These are phyloP conservation scores for Dermatophagoides farinae DNA, from an alignment of 1,140 invertebrate genomes.

Conservation along the genomic window DNA sequence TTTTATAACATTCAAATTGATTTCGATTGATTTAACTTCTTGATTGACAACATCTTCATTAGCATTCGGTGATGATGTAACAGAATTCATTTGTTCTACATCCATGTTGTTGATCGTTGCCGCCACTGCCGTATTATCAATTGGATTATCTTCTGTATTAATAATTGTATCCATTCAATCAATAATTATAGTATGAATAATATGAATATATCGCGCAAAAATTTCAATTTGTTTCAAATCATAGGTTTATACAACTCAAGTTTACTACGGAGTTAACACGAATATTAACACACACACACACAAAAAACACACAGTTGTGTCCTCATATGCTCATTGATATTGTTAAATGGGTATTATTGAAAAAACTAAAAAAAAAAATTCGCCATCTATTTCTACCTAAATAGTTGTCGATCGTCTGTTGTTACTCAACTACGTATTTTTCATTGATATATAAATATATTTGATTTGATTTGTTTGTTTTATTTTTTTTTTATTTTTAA, in stretches of 20 bases:
- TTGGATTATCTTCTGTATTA: too few species aligned
- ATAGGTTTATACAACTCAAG: constrained; percentile 8
- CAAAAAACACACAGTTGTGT: too few species aligned
- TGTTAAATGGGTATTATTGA: too few species aligned
- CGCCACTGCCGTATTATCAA: too few species aligned
- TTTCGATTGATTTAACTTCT: constrained; percentile 8
- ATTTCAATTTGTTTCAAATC: not conserved
- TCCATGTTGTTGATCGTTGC: not conserved
- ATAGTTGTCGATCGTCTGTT: not conserved
- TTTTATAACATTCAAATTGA: constrained; percentile 1
- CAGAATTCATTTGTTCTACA: not conserved
- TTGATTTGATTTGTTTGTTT: not conserved
- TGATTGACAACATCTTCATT: too few species aligned
- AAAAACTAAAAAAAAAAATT: too few species aligned
- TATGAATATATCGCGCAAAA: not conserved
- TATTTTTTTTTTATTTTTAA: not conserved
- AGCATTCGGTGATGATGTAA: not conserved
- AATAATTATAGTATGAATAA: not conserved
- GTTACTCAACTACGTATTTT: too few species aligned
- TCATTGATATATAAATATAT: too few species aligned
- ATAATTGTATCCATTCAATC: too few species aligned
- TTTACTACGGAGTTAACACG: not conserved
- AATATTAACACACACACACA: too few species aligned
- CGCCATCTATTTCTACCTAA: not conserved
- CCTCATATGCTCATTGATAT: too few species aligned